These are phyloP conservation scores for Desmodus rotundus DNA, from an alignment of 2,113 vertebrate genomes.

Conservation along the genomic window DNA sequence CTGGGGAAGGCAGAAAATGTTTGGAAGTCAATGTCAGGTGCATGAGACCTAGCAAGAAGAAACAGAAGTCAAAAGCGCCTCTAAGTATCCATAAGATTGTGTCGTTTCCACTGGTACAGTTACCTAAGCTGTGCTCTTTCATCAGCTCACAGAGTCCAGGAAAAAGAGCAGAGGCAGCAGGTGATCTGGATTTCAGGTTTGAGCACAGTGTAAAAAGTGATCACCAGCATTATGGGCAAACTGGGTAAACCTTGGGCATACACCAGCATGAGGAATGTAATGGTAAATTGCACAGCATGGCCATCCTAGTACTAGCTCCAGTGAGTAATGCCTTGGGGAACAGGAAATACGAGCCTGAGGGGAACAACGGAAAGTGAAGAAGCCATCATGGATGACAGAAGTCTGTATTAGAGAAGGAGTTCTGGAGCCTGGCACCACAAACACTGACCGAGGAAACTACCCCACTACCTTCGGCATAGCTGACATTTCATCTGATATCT, in stretches of 20 bases:
- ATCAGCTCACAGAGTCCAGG: background rate
- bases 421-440: background rate
- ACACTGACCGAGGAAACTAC: background rate
- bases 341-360: background rate
- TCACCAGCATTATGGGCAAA: background rate
- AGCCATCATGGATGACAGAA: background rate
- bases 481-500: background rate
- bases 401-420: background rate
- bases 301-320: too few species aligned
- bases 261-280: accelerated
- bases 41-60: background rate
- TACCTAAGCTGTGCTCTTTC: background rate
- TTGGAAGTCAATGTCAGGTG: background rate
- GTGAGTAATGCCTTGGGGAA: background rate
- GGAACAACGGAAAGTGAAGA: background rate
- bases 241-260: accelerated
- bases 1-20: background rate
- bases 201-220: accelerated
- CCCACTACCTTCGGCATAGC: background rate
- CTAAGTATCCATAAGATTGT: too few species aligned
- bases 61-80: background rate
- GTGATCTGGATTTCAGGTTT: background rate
- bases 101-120: background rate
- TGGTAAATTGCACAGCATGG: accelerated
- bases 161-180: background rate